Conservation (phyloP, 2,113 vertebrate species). For the Picathartes gymnocephalus region DNA sequence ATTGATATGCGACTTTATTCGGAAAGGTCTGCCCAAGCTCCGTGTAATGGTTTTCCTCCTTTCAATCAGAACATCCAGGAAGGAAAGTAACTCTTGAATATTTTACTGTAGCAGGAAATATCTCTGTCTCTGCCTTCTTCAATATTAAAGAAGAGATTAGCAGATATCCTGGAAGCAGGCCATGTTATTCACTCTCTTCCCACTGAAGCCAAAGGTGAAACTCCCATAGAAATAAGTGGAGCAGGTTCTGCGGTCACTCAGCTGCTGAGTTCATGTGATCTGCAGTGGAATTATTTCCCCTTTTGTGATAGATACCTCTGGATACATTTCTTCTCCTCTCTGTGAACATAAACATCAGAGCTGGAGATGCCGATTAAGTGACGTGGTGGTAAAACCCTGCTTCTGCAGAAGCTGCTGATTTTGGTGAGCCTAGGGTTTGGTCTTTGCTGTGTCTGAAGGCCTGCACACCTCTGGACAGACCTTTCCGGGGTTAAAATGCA, state of each 20-base stretch:
- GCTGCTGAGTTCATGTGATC: not conserved
- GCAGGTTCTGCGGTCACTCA: slow-evolving; percentile 1
- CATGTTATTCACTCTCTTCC: slow-evolving; percentile 18
- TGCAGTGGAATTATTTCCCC: not conserved
- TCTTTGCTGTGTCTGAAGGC: not conserved
- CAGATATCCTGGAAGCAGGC: slow-evolving; percentile 45
- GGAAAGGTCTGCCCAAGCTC: not conserved
- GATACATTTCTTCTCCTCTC: not conserved
- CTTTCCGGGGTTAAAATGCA: slow-evolving; percentile 12
- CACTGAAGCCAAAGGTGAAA: slow-evolving; percentile 45
- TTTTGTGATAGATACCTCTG: slow-evolving; percentile 25
- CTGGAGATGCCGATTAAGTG: not conserved
- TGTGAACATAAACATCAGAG: not conserved
- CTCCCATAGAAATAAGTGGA: slow-evolving; percentile 10
- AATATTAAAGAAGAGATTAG: slow-evolving; percentile 55
- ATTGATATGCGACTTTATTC: slow-evolving; percentile 23
- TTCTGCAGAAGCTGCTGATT: slow-evolving; percentile 8
- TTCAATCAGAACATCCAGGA: slow-evolving; percentile 31
- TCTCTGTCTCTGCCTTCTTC: slow-evolving; percentile 42
- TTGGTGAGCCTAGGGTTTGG: not conserved
- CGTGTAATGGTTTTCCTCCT: slow-evolving; percentile 10
- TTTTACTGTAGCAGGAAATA: slow-evolving; percentile 44
- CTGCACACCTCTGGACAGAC: not conserved
- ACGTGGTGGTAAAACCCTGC: not conserved
- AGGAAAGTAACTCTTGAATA: slow-evolving; percentile 36